phyloP scores from a whole-genome alignment of 2,888 invertebrate species.

The Pecten maximus region DNA sequence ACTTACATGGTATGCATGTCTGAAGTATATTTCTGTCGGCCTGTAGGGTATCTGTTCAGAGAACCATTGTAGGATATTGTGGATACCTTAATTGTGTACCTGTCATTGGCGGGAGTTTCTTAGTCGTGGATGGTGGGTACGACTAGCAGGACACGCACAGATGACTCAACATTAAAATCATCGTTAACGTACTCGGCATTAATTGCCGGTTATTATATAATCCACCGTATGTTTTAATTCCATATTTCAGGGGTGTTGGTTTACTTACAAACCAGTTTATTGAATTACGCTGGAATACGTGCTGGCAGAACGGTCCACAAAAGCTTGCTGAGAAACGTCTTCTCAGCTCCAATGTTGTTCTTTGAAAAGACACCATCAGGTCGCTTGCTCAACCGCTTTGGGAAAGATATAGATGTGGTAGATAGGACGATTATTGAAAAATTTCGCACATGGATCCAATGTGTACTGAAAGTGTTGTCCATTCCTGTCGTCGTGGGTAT shows the following conservation, averaged over 20 bases:
- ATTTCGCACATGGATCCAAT: conserved; percentile 66
- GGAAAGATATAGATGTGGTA: conserved; percentile 77
- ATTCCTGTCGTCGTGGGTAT: conserved; percentile 74
- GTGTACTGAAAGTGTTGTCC: conserved; percentile 63
- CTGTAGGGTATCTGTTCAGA: no score
- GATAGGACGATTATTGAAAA: conserved; percentile 72
- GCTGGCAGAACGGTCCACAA: neutral
- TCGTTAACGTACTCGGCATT: no score
- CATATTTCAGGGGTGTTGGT: conserved; percentile 35
- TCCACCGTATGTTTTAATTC: neutral
- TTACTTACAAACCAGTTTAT: neutral
- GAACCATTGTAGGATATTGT: no score
- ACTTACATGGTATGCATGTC: no score
- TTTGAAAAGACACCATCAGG: conserved; percentile 80
- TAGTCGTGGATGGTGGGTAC: no score
- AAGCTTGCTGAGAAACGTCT: neutral
- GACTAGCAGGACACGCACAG: no score
- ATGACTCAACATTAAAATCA: neutral
- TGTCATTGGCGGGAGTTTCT: no score
- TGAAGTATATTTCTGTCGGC: no score
- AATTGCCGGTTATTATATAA: no score
- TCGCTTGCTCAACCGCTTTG: conserved; percentile 78
- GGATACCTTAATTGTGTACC: no score
- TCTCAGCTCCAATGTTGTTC: conserved; percentile 71
- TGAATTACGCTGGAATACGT: conserved; percentile 11